Conservation (phyloP, 2,888 invertebrate genomes). For the Pyrrhosoma nymphula region DNA sequence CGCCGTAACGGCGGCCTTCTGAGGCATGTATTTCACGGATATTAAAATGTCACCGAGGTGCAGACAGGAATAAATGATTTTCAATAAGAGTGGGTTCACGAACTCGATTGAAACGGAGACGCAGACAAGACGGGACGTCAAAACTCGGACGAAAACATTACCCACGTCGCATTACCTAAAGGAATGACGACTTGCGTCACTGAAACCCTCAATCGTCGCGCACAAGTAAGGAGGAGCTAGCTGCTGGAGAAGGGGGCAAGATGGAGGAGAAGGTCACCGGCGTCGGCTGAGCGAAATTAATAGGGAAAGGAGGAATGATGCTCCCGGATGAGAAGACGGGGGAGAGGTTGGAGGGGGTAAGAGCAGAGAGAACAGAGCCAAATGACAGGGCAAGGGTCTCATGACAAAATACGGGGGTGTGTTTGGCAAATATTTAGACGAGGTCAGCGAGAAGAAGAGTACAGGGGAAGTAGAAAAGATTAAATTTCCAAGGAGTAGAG, state of each 20-base stretch:
- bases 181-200: not conserved
- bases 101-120: not conserved
- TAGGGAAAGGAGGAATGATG: not conserved
- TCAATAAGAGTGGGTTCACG: not conserved
- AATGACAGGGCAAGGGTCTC: conserved; percentile 13
- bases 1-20: not conserved
- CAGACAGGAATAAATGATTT: not conserved
- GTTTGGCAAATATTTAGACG: not conserved
- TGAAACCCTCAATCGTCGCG: not conserved
- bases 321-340: not conserved
- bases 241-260: not conserved
- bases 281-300: not conserved
- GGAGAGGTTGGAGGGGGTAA: not conserved
- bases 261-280: not conserved
- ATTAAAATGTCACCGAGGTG: not conserved
- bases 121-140: not conserved
- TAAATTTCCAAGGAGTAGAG: not conserved
- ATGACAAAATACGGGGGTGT: not conserved
- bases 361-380: not conserved
- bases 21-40: not conserved
- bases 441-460: not conserved
- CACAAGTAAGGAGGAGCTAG: not conserved
- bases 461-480: not conserved
- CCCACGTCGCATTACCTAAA: not conserved
- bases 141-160: conserved; percentile 28